These are phyloP conservation scores for Arrhopalites spinosus DNA, from an alignment of 2,888 invertebrate genomes.

Conservation along the genomic window DNA sequence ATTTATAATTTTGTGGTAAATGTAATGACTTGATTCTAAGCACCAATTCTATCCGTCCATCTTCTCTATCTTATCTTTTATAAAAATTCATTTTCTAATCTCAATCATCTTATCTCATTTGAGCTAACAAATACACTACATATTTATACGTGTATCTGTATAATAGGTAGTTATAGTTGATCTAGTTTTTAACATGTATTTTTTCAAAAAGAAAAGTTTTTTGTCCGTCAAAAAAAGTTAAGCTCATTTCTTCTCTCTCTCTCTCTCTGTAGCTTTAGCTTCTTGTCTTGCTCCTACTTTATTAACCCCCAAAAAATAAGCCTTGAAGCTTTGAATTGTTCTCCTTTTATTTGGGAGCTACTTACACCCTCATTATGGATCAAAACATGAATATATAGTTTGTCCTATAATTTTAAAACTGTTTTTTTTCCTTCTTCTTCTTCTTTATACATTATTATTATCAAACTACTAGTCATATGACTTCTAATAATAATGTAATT, in stretches of 20 bases:
- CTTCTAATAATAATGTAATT: slow-evolving; percentile 5
- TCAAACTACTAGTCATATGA: neutral
- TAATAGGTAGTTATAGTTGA: neutral
- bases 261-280: neutral
- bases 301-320: neutral
- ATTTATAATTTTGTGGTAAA: slow-evolving; percentile 13
- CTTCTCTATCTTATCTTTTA: slow-evolving; percentile 31
- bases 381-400: neutral
- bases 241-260: too few relatives aligned
- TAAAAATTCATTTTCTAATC: slow-evolving; percentile 30
- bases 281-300: neutral
- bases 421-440: too few relatives aligned
- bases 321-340: neutral
- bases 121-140: neutral
- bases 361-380: neutral
- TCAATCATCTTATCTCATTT: slow-evolving; percentile 9
- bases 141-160: neutral
- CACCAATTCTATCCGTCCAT: slow-evolving; percentile 19
- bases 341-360: neutral
- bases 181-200: neutral
- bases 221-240: too few relatives aligned
- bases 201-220: too few relatives aligned
- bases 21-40: slow-evolving; percentile 9
- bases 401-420: slow-evolving; percentile 1
- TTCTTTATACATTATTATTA: too few relatives aligned